Evolutionary conservation across 1,140 invertebrate species (phyloP).

Genomic region (Trinorchestia longiramus): DNA sequence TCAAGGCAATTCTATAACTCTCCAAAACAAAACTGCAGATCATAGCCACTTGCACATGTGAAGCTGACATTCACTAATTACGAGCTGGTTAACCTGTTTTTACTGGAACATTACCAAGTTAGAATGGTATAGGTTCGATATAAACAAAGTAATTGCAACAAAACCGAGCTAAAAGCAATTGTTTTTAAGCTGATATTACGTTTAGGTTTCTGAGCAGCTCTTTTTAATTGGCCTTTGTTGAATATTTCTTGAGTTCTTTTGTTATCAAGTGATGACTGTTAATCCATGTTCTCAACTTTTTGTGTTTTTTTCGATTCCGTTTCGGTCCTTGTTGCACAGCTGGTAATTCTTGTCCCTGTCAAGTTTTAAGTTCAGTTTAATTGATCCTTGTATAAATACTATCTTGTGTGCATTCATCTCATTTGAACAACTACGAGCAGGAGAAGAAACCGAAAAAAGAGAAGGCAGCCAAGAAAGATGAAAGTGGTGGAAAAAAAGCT

Average conservation of each 20-base stretch:
- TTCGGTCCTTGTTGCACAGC: not conserved
- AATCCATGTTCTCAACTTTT: not conserved
- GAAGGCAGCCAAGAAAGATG: constrained; percentile 62
- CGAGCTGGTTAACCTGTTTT: too few relatives aligned
- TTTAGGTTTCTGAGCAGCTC: too few relatives aligned
- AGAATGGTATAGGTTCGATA: too few relatives aligned
- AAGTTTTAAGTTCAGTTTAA: not conserved
- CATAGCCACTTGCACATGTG: too few relatives aligned
- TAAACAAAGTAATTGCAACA: too few relatives aligned
- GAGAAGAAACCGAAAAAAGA: constrained; percentile 61
- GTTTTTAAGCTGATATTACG: too few relatives aligned
- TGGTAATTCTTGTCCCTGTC: not conserved
- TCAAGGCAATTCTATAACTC: too few relatives aligned
- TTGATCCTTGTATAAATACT: not conserved
- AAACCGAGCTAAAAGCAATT: too few relatives aligned
- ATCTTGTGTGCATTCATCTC: not conserved
- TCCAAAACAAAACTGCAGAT: too few relatives aligned
- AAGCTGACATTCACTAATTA: too few relatives aligned
- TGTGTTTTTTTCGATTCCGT: not conserved
- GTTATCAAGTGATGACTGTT: not conserved
- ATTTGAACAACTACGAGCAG: constrained; percentile 22
- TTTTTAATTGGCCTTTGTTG: not conserved
- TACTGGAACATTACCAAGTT: too few relatives aligned
- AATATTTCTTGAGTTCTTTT: not conserved
- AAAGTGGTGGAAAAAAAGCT: constrained; percentile 56